phyloP scores from a whole-genome alignment of 2,113 vertebrate species.

The Todiramphus chloris region DNA sequence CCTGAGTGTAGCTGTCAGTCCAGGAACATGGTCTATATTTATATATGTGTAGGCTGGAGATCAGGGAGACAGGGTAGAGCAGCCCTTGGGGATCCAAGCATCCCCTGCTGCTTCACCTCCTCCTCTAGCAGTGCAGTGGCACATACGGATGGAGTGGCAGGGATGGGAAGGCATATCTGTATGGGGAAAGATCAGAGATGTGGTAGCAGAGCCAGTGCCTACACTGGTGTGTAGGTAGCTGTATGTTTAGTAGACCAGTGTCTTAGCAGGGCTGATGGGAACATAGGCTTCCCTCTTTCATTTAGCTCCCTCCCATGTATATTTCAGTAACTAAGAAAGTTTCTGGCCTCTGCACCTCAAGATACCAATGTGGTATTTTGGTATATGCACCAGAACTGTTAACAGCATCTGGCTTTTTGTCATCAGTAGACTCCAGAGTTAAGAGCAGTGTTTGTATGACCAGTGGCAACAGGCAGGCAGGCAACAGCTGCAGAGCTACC shows the following conservation, averaged over 20 bases:
- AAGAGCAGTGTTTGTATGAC: neutral
- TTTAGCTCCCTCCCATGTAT: neutral
- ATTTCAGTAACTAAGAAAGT: neutral
- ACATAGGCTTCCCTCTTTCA: neutral
- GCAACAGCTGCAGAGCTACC: neutral
- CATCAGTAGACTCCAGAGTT: neutral
- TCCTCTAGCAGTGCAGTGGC: neutral
- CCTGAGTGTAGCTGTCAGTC: neutral
- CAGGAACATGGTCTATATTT: neutral
- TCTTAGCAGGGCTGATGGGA: neutral
- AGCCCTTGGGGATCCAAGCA: neutral
- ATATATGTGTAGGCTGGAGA: neutral
- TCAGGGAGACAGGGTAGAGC: no score
- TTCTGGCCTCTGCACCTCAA: neutral
- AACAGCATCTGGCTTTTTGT: neutral
- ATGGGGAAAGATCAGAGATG: neutral
- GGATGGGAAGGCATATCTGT: neutral
- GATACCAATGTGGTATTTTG: neutral
- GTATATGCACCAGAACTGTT: neutral
- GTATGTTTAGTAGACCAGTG: neutral
- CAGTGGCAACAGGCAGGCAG: neutral
- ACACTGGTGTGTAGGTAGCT: neutral
- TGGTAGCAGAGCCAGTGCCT: neutral
- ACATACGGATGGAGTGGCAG: neutral
- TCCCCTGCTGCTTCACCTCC: neutral